Base-by-base conservation (phyloP, 2,797 vertebrate genomes). In the Pterois miles region DNA sequence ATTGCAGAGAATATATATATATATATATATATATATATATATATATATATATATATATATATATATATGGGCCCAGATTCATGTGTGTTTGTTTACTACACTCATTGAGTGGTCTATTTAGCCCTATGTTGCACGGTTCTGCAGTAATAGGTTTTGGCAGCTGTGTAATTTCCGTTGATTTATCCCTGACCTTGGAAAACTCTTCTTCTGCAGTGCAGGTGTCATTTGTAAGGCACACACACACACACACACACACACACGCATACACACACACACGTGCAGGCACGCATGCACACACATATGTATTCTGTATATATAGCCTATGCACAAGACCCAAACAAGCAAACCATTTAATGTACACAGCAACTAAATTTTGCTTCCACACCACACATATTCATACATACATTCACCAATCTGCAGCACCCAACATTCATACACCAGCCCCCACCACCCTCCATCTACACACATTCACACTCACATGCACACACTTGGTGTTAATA, bases 121-220 rank as follows among this genome's bases (percentile, higher is more conserved):
- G 40, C 53, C 69, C 80, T 67, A 88, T 90, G 84, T 91, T 92
- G 79, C 88, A 85, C 76, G 57, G 77, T 80, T 92, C 81, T 84
- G 80, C 85, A 72, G 72, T 95, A 95, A 95, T 93, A 81, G 85
- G 86, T 91, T 94, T 86, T 93, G 94, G 92, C 94, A 95, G 93
- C 94, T 93, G 93, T 94, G 93, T 94, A 95, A 95, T 94, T 94
- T 91, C 83, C 92, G 91, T 89, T 94, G 90, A 95, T 94, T 95
- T 93, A 90, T 85, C 82, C 67, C 63, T 91, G 92, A 94, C 94
- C 92, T 93, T 94, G 92, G 72, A 90, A 76, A 88, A 91, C 72
- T 87, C 67, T 80, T 88, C 65, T 88, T 92, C 78, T 86, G 80
- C 56, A 78, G 78, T 70, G 78, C 82, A 92, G 88, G 87, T 90